These are phyloP conservation scores for Stylophora pistillata DNA, from an alignment of 64 coral and sea anemone genomes.

Conservation along the genomic window DNA sequence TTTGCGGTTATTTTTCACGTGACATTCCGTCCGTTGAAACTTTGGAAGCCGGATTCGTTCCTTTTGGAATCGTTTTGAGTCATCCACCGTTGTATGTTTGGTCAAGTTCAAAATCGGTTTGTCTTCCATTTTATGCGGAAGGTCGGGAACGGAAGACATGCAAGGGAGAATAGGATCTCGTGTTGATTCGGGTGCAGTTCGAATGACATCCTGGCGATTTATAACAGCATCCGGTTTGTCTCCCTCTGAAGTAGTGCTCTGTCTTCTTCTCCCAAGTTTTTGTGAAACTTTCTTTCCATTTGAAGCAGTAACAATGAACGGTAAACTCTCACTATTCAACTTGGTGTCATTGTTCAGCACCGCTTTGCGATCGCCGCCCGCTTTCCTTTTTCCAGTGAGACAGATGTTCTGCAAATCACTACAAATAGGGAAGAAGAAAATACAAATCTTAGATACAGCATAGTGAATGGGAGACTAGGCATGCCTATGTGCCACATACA, in stretches of 20 bases:
- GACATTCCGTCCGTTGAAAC: constrained; percentile 31
- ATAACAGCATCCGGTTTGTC: not conserved
- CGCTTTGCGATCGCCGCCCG: not conserved
- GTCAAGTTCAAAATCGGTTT: not conserved
- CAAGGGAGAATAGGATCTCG: not conserved
- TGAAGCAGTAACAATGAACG: constrained; percentile 15
- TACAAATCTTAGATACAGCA: not conserved
- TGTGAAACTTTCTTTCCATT: constrained; percentile 2
- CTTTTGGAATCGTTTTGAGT: not conserved
- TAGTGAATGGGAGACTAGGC: not conserved
- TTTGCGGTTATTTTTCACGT: not conserved
- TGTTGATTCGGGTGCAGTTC: not conserved
- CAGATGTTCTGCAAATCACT: constrained; percentile 59
- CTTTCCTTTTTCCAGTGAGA: constrained; percentile 57
- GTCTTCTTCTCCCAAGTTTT: not conserved
- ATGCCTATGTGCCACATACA: too few species aligned
- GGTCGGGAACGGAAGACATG: not conserved
- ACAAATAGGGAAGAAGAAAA: not conserved
- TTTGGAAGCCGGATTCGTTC: constrained; percentile 41
- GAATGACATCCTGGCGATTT: constrained; percentile 1
- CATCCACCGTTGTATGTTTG: not conserved
- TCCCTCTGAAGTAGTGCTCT: not conserved
- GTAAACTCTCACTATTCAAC: not conserved
- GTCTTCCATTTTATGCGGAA: not conserved
- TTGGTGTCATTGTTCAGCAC: not conserved